These are phyloP conservation scores for Rhynchophorus ferrugineus DNA, from an alignment of 1,140 invertebrate species.

Conservation along the genomic window DNA sequence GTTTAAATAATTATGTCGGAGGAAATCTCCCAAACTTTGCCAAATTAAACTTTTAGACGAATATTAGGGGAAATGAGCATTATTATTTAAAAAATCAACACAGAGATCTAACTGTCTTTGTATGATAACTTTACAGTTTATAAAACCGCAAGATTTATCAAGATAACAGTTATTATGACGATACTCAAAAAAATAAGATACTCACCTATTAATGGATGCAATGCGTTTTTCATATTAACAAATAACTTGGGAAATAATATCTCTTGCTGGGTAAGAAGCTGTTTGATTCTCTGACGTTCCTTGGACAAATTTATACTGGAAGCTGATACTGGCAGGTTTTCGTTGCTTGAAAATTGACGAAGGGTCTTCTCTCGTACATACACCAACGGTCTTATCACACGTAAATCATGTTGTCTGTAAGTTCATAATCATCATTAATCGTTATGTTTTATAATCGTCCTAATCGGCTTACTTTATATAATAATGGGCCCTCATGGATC, in stretches of 20 bases:
- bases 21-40: too few relatives aligned
- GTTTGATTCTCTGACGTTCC: constrained; percentile 61
- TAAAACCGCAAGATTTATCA: too few relatives aligned
- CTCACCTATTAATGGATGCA: constrained; percentile 58
- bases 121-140: too few relatives aligned
- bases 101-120: too few relatives aligned
- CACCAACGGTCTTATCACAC: constrained; percentile 80
- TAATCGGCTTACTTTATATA: constrained; percentile 47
- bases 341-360: constrained; percentile 58
- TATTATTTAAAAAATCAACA: too few relatives aligned
- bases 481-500: constrained; percentile 80
- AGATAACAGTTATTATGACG: too few relatives aligned
- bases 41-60: too few relatives aligned
- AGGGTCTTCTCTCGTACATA: constrained; percentile 74
- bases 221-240: constrained; percentile 56
- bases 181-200: too few relatives aligned
- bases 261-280: constrained; percentile 67
- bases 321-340: constrained; percentile 58
- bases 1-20: too few relatives aligned
- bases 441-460: too few relatives aligned
- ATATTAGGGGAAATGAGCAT: too few relatives aligned
- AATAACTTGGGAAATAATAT: constrained; percentile 66
- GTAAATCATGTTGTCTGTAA: constrained; percentile 66
- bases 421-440: too few relatives aligned
- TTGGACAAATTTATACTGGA: constrained; percentile 43